Base-by-base conservation (phyloP, 2,113 vertebrate species). In the Anguilla japonica region DNA sequence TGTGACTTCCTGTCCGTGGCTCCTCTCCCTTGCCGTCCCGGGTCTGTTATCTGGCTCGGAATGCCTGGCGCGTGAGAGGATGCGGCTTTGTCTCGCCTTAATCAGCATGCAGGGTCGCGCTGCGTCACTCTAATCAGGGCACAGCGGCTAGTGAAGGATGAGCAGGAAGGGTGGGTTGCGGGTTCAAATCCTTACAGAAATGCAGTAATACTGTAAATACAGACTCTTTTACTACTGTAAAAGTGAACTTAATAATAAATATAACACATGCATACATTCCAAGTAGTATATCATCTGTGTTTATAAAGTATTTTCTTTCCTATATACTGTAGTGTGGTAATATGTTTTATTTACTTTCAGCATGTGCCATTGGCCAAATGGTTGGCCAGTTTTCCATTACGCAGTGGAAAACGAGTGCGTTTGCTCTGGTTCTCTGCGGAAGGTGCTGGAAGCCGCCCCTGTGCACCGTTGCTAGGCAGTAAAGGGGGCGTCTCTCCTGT, bases 1-100 rank as follows among this genome's bases (percentile, higher is more conserved):
- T 90, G 91, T 89, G 89, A 87, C 91, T 92, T 93, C 92, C 91
- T 71, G n/a, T 29, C 82, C 29, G 83, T 79, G 75, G 78, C 82
- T 75, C 71, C 8, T 75, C n/a, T 34, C 11, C 22, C 9, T 29
- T 75, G 1, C 26, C 26, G 63, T 75, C 71, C n/a, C 71, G 60
- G n/a, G n/a, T n/a, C 71, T 14, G 71, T 75, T 75, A 75, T 75
- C 71, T 75, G n/a, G 13, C n/a, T 22, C 8, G 43, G 84, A 87
- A 78, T 34, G 80, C 13, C 89, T 46, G 75, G 46, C 71, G 41
- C 15, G 41, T 16, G 20, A 83, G 29, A 87, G 22, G 63, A 75
- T 63, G 39, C 16, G 0, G 26, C 81, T 85, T 67, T 81, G 22
- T 20, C 71, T 34, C 5, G 71, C 71, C 56, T 80, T 8, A 56